Percentiles rank a stretch among this genome's conserved stretches.
Evolutionary conservation across 2,888 invertebrate species (phyloP).

Genomic region (Apamea sordens): DNA sequence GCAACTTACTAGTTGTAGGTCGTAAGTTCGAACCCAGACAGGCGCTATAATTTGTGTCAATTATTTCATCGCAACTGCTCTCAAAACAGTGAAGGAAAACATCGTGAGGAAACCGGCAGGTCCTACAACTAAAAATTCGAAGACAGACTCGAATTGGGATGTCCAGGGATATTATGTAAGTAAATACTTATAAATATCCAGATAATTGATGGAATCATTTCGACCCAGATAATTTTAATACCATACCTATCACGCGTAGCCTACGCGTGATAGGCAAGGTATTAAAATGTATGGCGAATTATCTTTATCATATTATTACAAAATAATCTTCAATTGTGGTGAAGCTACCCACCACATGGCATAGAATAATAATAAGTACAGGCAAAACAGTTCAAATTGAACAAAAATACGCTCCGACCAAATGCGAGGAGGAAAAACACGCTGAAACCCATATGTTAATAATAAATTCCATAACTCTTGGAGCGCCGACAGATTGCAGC

Average conservation of each 20-base stretch:
- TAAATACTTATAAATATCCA: not conserved
- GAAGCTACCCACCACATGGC: not conserved
- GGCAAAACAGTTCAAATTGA: slow-evolving; percentile 25
- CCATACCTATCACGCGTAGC: not conserved
- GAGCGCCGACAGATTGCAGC: slow-evolving; percentile 55
- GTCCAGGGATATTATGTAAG: no score
- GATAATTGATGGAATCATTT: not conserved
- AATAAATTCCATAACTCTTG: slow-evolving; percentile 58
- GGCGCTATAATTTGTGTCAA: not conserved
- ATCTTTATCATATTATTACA: not conserved
- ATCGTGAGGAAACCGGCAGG: not conserved
- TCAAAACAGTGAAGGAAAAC: not conserved
- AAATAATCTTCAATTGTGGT: not conserved
- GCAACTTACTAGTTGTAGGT: not conserved
- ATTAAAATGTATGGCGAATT: no score
- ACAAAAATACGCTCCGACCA: slow-evolving; percentile 38
- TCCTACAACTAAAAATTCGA: not conserved
- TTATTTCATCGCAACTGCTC: no score
- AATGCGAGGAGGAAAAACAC: slow-evolving; percentile 52
- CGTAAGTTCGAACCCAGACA: not conserved
- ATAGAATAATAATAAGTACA: slow-evolving; percentile 7
- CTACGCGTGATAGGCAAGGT: no score
- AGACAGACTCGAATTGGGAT: no score
- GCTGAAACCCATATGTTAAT: slow-evolving; percentile 52
- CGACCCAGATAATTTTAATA: not conserved